Evolutionary conservation across 2,888 invertebrate genomes (phyloP).

Genomic region (Entomobrya multifasciata): DNA sequence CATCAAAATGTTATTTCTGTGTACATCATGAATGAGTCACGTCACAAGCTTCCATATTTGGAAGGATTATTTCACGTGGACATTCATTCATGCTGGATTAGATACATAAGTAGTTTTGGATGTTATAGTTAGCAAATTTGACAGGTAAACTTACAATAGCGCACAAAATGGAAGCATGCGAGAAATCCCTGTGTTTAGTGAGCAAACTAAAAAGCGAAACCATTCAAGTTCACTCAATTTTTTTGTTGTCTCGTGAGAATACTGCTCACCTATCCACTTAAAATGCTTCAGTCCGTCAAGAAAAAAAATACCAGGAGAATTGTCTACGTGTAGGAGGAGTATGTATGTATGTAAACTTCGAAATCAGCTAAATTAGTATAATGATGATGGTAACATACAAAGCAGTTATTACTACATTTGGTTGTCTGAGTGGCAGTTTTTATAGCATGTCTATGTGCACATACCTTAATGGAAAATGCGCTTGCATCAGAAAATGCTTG

Average conservation of each 20-base stretch:
- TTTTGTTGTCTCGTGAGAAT: not conserved
- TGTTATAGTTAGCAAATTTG: no score
- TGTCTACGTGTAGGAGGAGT: not conserved
- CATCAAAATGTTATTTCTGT: no score
- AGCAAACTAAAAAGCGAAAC: no score
- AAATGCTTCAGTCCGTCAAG: slow-evolving; percentile 40
- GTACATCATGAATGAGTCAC: no score
- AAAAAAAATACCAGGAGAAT: not conserved
- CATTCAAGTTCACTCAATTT: slow-evolving; percentile 42
- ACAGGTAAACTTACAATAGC: no score
- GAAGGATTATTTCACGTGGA: no score
- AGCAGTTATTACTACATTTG: not conserved
- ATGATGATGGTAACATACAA: not conserved
- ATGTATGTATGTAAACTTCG: no score
- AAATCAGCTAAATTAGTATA: slow-evolving; percentile 16
- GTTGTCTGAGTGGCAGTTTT: not conserved
- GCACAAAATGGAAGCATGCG: no score
- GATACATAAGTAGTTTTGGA: no score
- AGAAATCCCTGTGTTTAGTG: no score
- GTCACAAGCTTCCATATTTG: no score
- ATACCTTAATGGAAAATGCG: not conserved
- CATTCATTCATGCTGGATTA: no score
- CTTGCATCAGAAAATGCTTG: not conserved
- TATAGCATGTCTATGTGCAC: not conserved
- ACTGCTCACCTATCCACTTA: slow-evolving; percentile 26